Base-by-base conservation (phyloP, 2,797 vertebrate species). In the Fistularia tabacaria region DNA sequence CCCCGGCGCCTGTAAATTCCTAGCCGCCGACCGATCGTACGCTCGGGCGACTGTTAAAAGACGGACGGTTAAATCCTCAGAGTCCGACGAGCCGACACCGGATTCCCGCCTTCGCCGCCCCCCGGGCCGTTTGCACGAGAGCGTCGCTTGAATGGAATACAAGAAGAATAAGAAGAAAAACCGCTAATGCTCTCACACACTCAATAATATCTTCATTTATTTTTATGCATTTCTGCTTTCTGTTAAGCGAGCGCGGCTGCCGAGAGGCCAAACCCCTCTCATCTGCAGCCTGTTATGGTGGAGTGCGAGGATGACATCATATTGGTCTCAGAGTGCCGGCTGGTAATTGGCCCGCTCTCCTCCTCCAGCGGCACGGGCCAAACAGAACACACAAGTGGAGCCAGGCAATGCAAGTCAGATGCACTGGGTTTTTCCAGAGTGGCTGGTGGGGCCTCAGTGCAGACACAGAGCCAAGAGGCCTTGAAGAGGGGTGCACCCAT, bases 381-480 rank as follows among this genome's bases (percentile, higher is more conserved):
- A 89, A 81, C 82, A 76, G 90, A 90, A 91, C 89, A 90, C 90
- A 91, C 90, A 90, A 90, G 89, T 87, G 86, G 88, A 90, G 85
- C 85, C 85, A 88, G 87, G 83, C 87, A 87, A 89, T 88, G 85
- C 83, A 69, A 89, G 81, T 90, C 85, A 89, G 87, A 87, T 87
- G 86, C 86, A 87, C 73, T 66, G 87, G 88, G 83, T 88, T 90
- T 92, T 90, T 92, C 90, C 90, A 91, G 83, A 84, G 82, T 68
- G 77, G 83, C 83, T 86, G 86, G 68, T 83, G 85, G 88, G 85
- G 87, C 84, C 85, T 82, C 82, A 74, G 80, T 14, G 69, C 62
- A 69, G 84, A 76, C 70, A 36, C 57, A 66, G 84, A 86, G 88
- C 79, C 79, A 84, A 90, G 89, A 89, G 88, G 90, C 90, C 86